phyloP scores from a whole-genome alignment of 2,888 invertebrate species.

The Microctonus aethiopoides region DNA sequence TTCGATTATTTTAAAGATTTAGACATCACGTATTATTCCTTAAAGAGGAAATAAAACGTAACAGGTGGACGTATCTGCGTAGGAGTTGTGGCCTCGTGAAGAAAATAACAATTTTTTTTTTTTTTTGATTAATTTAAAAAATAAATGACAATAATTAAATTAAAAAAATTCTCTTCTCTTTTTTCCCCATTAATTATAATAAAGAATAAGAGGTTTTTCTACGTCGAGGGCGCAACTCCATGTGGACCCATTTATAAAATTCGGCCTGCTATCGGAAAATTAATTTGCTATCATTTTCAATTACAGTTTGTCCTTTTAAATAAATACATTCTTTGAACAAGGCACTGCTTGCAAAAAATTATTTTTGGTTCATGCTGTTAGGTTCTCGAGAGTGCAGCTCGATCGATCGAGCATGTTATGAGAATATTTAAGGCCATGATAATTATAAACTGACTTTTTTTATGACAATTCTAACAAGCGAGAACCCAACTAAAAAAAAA shows the following conservation, averaged over 20 bases:
- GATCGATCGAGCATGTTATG: not conserved
- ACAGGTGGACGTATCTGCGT: conserved; percentile 52
- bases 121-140: no score
- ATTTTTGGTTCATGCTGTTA: conserved; percentile 42
- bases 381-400: conserved; percentile 36
- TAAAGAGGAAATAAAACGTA: conserved; percentile 52
- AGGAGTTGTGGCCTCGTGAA: conserved; percentile 52
- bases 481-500: conserved; percentile 35
- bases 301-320: conserved; percentile 47
- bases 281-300: conserved; percentile 27
- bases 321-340: conserved; percentile 62
- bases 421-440: not conserved
- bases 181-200: no score
- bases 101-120: conserved; percentile 13
- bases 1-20: conserved; percentile 7
- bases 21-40: no score
- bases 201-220: not conserved
- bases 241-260: conserved; percentile 59
- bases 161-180: no score
- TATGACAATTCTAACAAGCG: conserved; percentile 32
- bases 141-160: no score
- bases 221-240: conserved; percentile 52
- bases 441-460: not conserved
- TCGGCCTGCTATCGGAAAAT: conserved; percentile 53
- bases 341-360: conserved; percentile 63